These are phyloP conservation scores for Brienomyrus longianalis DNA, from an alignment of 2,113 vertebrate genomes.

Conservation along the genomic window DNA sequence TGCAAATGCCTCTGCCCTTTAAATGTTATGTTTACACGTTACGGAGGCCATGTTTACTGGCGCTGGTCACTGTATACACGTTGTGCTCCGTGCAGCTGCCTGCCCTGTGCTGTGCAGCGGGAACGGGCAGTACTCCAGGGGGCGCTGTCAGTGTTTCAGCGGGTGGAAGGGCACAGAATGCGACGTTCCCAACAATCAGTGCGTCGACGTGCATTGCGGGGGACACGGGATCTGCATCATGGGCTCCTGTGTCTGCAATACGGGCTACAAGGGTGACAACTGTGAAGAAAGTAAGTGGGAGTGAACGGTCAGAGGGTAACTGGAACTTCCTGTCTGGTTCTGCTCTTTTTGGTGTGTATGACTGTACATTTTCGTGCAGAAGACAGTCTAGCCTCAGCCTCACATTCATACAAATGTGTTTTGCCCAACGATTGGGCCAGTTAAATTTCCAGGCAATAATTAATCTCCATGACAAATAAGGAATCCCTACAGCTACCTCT, in stretches of 20 bases:
- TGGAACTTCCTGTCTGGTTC: not conserved
- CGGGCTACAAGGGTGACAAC: slow-evolving; percentile 82
- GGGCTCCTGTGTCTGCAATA: slow-evolving; percentile 88
- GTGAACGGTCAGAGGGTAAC: not conserved
- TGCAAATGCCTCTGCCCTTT: slow-evolving; percentile 1
- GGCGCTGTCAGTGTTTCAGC: slow-evolving; percentile 92
- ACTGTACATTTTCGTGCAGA: not conserved
- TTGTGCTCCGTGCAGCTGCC: slow-evolving; percentile 61
- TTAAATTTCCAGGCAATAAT: slow-evolving; percentile 17
- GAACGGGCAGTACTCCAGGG: slow-evolving; percentile 93
- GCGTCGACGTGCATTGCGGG: slow-evolving; percentile 81
- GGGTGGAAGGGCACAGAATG: slow-evolving; percentile 97
- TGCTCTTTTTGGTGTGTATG: not conserved
- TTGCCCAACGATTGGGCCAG: not conserved
- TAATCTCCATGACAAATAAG: not conserved
- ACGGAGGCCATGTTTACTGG: not conserved
- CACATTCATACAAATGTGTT: not conserved
- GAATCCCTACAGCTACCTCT: not conserved
- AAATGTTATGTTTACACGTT: not conserved
- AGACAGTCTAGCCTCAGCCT: not conserved
- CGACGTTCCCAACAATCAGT: slow-evolving; percentile 81
- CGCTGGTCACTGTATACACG: slow-evolving; percentile 23
- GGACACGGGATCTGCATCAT: slow-evolving; percentile 88
- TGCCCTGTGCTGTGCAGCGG: slow-evolving; percentile 92
- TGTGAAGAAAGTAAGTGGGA: slow-evolving; percentile 83